These are phyloP conservation scores for Chironomus striatipennis DNA, from an alignment of 1,140 invertebrate genomes.

Conservation along the genomic window DNA sequence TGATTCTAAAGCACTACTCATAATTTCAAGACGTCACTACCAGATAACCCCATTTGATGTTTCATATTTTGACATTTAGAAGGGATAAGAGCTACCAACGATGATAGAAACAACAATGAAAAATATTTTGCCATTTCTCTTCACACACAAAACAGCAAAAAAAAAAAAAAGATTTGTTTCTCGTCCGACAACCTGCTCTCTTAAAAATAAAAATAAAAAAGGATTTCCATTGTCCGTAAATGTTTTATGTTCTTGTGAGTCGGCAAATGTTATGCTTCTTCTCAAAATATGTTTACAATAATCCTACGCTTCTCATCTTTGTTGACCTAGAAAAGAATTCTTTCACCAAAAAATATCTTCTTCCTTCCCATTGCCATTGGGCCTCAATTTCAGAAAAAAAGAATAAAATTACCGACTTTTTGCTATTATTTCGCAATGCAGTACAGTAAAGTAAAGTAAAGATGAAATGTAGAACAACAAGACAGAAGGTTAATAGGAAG, in stretches of 20 bases:
- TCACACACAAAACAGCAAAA: neutral
- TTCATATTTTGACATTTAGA: no score
- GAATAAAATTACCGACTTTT: neutral
- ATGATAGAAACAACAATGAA: no score
- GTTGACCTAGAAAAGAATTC: neutral
- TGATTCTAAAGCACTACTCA: no score
- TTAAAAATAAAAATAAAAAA: no score
- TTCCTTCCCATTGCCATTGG: neutral
- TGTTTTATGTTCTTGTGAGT: neutral
- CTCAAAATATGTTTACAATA: slow-evolving; percentile 8
- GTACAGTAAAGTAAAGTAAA: neutral
- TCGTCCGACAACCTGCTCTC: no score
- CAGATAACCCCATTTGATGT: no score
- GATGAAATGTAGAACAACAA: neutral
- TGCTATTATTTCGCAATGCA: slow-evolving; percentile 7
- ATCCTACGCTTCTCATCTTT: neutral
- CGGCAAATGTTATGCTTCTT: slow-evolving; percentile 4
- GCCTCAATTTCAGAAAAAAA: neutral
- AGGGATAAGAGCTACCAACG: no score
- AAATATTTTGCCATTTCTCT: neutral
- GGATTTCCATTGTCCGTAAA: no score
- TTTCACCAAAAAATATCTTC: neutral
- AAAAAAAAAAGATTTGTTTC: neutral
- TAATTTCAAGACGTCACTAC: no score
- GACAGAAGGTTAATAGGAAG: no score